A percentile compares a stretch with the other conserved stretches of the same genome.
These are phyloP conservation scores for Myathropa florea DNA, from an alignment of 2,888 invertebrate genomes.

Conservation along the genomic window DNA sequence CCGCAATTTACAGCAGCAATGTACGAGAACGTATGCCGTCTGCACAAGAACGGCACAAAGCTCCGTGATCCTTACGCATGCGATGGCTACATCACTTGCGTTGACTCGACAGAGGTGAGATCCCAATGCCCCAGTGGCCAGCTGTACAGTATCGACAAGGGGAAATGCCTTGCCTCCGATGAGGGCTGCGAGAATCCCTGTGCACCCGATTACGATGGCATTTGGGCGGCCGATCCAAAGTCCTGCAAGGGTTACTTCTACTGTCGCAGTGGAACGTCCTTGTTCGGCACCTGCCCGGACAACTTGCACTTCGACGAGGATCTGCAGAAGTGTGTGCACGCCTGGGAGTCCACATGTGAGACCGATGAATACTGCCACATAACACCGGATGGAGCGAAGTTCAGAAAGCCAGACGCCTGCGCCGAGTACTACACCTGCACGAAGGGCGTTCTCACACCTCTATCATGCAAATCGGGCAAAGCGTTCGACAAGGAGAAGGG, in stretches of 20 bases:
- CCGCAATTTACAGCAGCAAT: constrained; percentile 8
- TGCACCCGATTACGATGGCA: constrained; percentile 38
- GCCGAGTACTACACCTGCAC: constrained; percentile 71
- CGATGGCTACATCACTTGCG: constrained; percentile 74
- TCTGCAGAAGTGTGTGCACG: constrained; percentile 71
- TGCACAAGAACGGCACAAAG: constrained; percentile 74
- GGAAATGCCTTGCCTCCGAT: constrained; percentile 35
- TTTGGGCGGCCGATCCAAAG: constrained; percentile 73
- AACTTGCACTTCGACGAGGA: constrained; percentile 72
- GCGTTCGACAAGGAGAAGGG: constrained; percentile 72
- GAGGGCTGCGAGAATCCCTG: constrained; percentile 76
- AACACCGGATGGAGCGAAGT: constrained; percentile 73
- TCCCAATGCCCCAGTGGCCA: constrained; percentile 64
- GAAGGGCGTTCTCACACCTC: constrained; percentile 65
- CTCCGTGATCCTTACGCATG: constrained; percentile 77
- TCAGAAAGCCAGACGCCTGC: constrained; percentile 72
- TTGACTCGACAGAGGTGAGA: constrained; percentile 71
- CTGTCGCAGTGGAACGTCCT: constrained; percentile 24
- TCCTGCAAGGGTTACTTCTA: constrained; percentile 75
- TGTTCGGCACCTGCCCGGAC: constrained; percentile 56
- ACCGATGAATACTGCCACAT: constrained; percentile 73
- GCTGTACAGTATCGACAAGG: constrained; percentile 63
- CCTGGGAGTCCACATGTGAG: constrained; percentile 65
- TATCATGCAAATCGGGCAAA: constrained; percentile 56
- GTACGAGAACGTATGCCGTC: constrained; percentile 74